A percentile compares a stretch with the other conserved stretches of the same genome.
Evolutionary conservation across 2,113 vertebrate genomes (phyloP).

Genomic region (Desmodus rotundus): DNA sequence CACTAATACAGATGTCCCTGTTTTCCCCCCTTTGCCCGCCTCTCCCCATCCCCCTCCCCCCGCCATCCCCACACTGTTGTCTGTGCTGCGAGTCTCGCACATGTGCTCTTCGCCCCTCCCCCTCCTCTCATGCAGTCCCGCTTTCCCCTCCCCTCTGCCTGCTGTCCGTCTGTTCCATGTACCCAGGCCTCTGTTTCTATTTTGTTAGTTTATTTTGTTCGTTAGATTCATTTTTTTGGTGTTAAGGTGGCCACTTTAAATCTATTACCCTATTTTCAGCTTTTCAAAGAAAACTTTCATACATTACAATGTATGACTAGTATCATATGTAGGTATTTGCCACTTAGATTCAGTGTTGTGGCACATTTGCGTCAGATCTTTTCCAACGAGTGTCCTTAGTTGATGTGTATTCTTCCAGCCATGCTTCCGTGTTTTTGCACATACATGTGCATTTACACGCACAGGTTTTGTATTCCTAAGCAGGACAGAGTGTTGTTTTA

Average conservation of each 20-base stretch:
- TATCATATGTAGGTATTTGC: neutral
- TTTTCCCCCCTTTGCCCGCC: too few species aligned
- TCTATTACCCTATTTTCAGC: conserved; percentile 1
- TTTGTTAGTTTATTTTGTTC: neutral
- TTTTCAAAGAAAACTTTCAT: conserved; percentile 27
- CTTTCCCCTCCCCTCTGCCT: too few species aligned
- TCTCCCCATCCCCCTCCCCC: too few species aligned
- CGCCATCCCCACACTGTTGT: too few species aligned
- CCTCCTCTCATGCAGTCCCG: too few species aligned
- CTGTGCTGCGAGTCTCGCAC: too few species aligned
- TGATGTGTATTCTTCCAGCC: neutral
- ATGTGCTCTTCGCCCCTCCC: too few species aligned
- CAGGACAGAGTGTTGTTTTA: neutral
- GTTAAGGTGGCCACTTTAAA: neutral
- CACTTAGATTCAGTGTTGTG: neutral
- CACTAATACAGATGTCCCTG: too few species aligned
- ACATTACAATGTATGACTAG: neutral
- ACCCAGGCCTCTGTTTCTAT: too few species aligned
- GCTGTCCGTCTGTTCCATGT: too few species aligned
- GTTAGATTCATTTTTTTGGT: neutral
- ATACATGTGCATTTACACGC: neutral
- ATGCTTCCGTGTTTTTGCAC: neutral
- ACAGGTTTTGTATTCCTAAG: neutral
- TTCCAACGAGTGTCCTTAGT: neutral
- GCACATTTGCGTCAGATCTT: neutral